A percentile compares a stretch with the other conserved stretches of the same genome.
phyloP scores from a whole-genome alignment of 2,888 invertebrate genomes.

The Prenolepis imparis region DNA sequence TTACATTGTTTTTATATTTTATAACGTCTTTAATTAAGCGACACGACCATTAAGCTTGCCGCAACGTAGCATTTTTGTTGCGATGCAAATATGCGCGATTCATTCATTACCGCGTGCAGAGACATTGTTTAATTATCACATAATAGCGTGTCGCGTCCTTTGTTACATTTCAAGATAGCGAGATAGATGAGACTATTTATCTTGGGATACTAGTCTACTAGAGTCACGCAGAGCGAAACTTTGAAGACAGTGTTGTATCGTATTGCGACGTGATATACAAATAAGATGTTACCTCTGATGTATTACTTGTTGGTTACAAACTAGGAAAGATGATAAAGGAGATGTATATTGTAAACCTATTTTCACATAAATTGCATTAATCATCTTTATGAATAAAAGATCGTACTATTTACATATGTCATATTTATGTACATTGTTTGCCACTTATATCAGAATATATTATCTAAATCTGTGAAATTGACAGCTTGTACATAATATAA shows the following conservation, averaged over 20 bases:
- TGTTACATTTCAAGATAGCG: conserved; percentile 8
- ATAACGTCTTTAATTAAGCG: not conserved
- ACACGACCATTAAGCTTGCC: not conserved
- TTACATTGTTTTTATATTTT: not conserved
- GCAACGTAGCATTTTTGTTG: not conserved
- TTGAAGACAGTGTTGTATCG: conserved; percentile 4
- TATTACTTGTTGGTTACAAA: not conserved
- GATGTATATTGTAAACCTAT: not conserved
- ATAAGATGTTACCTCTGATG: conserved; percentile 14
- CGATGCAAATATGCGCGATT: conserved; percentile 22
- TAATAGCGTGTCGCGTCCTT: conserved; percentile 14
- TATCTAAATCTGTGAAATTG: conserved; percentile 34
- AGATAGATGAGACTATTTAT: conserved; percentile 18
- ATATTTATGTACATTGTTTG: conserved; percentile 13
- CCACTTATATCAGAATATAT: not conserved
- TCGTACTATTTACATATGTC: conserved; percentile 9
- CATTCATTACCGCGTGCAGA: conserved; percentile 11
- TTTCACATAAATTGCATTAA: conserved; percentile 25
- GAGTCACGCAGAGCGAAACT: conserved; percentile 30
- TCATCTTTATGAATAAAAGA: not conserved
- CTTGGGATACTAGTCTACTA: conserved; percentile 17
- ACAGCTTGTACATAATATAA: conserved; percentile 1
- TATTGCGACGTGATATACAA: conserved; percentile 1
- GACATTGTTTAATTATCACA: conserved; percentile 28
- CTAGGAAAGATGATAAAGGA: not conserved